Evolutionary conservation across 2,113 vertebrate genomes (phyloP).

Genomic region (Oxygymnocypris stewartii): DNA sequence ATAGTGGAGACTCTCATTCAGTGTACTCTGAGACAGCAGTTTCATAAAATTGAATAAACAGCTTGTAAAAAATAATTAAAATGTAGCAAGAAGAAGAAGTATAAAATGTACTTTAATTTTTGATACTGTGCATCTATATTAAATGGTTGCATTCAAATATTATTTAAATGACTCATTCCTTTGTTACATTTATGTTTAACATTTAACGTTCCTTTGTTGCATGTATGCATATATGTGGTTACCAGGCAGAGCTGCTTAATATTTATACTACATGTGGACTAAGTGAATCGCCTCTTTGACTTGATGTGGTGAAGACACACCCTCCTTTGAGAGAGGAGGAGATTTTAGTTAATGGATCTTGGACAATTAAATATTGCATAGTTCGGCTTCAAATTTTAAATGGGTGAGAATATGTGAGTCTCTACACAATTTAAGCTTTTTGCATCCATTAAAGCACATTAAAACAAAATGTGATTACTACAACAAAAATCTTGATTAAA

Average conservation of each 20-base stretch:
- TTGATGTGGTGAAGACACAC: conserved; percentile 45
- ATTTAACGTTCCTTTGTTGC: background rate
- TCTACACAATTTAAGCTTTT: background rate
- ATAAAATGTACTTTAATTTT: background rate
- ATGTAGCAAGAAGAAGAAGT: background rate
- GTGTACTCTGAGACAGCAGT: background rate
- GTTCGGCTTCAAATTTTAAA: background rate
- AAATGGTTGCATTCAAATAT: background rate
- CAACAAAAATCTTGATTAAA: background rate
- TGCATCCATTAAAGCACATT: conserved; percentile 15
- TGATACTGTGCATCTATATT: background rate
- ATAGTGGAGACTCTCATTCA: background rate
- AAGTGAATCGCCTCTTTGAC: conserved; percentile 61
- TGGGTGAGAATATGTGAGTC: background rate
- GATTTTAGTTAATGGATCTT: background rate
- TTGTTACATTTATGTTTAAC: background rate
- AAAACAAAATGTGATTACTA: background rate
- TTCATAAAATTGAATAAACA: background rate
- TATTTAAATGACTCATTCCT: background rate
- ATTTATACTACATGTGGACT: conserved; percentile 68
- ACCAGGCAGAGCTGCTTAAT: conserved; percentile 75
- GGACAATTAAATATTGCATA: conserved; percentile 1
- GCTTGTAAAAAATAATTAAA: background rate
- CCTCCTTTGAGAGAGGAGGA: conserved; percentile 53
- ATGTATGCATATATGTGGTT: conserved; percentile 58